These are phyloP conservation scores for Cynopterus brachyotis DNA, from an alignment of 2,113 vertebrate genomes.

Conservation along the genomic window DNA sequence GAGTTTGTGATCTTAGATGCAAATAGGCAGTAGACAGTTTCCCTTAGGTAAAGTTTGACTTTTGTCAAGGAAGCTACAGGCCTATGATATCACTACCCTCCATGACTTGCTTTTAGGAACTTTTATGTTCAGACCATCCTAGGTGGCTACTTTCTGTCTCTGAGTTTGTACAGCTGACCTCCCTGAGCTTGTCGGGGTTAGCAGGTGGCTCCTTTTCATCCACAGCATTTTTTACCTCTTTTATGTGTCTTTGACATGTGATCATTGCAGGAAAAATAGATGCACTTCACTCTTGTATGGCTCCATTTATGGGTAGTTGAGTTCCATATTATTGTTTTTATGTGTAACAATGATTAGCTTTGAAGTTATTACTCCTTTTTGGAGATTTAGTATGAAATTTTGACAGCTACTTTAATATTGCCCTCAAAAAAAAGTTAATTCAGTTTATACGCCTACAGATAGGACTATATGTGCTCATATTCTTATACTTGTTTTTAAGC, in stretches of 20 bases:
- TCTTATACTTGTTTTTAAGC: background rate
- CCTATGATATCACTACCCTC: too few species aligned
- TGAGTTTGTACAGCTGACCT: too few species aligned
- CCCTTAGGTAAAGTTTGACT: too few species aligned
- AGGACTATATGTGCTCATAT: background rate
- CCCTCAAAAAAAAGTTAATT: background rate
- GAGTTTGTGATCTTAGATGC: too few species aligned
- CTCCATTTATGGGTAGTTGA: background rate
- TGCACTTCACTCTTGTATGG: background rate
- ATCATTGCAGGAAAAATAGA: too few species aligned
- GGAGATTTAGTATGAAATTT: background rate
- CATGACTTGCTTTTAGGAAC: too few species aligned
- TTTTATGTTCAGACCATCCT: too few species aligned
- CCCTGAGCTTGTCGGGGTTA: too few species aligned
- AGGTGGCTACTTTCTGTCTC: too few species aligned
- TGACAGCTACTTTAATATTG: background rate
- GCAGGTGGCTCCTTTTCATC: too few species aligned
- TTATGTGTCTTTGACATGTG: background rate
- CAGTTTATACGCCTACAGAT: background rate
- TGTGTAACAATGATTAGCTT: background rate
- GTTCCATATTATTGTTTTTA: background rate
- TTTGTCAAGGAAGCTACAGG: too few species aligned
- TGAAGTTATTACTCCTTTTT: background rate
- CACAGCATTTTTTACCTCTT: background rate
- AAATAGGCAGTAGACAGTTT: too few species aligned